phyloP scores from a whole-genome alignment of 2,888 invertebrate species.

The Terebella lapidaria region DNA sequence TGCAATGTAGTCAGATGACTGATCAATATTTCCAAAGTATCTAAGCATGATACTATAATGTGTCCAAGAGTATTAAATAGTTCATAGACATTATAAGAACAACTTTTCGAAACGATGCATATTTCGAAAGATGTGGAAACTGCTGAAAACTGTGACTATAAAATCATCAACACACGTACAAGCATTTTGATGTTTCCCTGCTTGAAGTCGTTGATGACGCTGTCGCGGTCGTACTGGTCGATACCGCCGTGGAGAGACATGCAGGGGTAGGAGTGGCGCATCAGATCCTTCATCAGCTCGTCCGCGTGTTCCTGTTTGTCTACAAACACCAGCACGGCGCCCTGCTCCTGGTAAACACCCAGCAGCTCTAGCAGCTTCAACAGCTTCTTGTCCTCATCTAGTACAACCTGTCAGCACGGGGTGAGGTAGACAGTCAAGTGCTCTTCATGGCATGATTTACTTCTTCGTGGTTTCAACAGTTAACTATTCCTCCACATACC shows the following conservation, averaged over 20 bases:
- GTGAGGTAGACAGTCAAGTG: too few relatives aligned
- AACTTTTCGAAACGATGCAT: too few relatives aligned
- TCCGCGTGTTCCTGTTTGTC: constrained; percentile 98
- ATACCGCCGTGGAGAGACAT: constrained; percentile 98
- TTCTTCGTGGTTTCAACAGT: too few relatives aligned
- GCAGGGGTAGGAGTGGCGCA: constrained; percentile 94
- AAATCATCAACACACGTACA: constrained; percentile 52
- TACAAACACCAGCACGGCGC: constrained; percentile 93
- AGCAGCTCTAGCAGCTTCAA: constrained; percentile 94
- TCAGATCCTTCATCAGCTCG: constrained; percentile 75
- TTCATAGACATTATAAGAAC: too few relatives aligned
- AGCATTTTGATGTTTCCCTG: constrained; percentile 82
- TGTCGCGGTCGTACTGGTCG: constrained; percentile 98
- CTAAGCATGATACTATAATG: too few relatives aligned
- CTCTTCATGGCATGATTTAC: too few relatives aligned
- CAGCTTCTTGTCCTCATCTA: constrained; percentile 96
- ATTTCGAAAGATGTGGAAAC: too few relatives aligned
- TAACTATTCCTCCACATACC: too few relatives aligned
- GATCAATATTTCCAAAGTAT: too few relatives aligned
- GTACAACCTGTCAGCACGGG: constrained; percentile 59
- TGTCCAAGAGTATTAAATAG: too few relatives aligned
- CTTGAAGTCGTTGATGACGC: constrained; percentile 96
- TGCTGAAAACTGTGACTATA: too few relatives aligned
- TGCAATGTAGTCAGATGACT: too few relatives aligned
- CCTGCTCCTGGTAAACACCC: constrained; percentile 87